Base-by-base conservation (phyloP, 2,888 invertebrate species). In the Thymelicus lineola region DNA sequence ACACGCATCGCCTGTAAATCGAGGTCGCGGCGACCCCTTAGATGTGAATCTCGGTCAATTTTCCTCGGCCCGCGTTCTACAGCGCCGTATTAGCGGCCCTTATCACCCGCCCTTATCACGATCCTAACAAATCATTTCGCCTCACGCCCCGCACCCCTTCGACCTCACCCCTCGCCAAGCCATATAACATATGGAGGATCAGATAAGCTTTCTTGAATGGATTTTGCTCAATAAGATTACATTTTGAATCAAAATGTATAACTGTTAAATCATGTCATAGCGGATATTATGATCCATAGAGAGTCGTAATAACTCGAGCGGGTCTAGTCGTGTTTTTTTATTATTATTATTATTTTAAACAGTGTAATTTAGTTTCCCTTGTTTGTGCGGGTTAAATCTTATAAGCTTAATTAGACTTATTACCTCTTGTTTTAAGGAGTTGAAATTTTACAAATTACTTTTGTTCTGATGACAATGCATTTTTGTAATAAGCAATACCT, bases 101-200 rank as follows among this genome's bases (percentile, higher is more conserved):
- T 77, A 79, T 79, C 77, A 58, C 9, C 72, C 73, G 73, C 75
- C 61, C 70, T 76, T 78, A 79, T 79, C 78, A 62, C 77, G 79
- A 79, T 81, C 82, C 77, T 74, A 80, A 84, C 86, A 85, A 86
- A 87, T 87, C 86, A 86, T 85, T 76, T 74, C 76, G 76, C 78
- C 77, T 73, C 53, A 76, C 72, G 57, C 70, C 75, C 73, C 77
- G 68, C 80, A 77, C 82, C 84, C 85, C 81, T 80, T 79, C 76
- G 10, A 7, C 12, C 28, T 12, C 10, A 42, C 42, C 42, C 42
- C 12, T 12, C 28, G 10, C 10, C 4, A 10, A 4, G 42, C 28
- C 55, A 28, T 14, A 55, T 55, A 28, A 20, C 55, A 14, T 14
- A 55, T 14, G 55, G 55, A 12, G 4, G 6, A 55, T n/a, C 12